A percentile compares a stretch with the other conserved stretches of the same genome.
phyloP scores from a whole-genome alignment of 2,888 invertebrate genomes.

The Bursaphelenchus okinawaensis region DNA sequence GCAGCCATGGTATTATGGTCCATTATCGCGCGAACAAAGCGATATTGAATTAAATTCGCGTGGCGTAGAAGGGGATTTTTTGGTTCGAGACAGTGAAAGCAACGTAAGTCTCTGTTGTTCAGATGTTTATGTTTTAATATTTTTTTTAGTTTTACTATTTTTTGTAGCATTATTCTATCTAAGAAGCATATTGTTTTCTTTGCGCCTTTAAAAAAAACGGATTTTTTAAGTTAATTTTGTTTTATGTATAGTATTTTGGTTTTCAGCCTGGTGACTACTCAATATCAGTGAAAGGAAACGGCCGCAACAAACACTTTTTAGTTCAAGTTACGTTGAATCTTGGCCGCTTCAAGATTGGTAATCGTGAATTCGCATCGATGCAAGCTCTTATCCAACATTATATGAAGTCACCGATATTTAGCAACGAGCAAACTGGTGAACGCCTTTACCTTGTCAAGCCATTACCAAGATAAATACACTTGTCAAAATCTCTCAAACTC shows the following conservation, averaged over 20 bases:
- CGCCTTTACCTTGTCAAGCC: conserved; percentile 92
- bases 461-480: conserved; percentile 63
- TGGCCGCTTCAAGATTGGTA: conserved; percentile 81
- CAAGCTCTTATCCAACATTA: conserved; percentile 82
- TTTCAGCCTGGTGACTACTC: conserved; percentile 92
- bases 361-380: conserved; percentile 88
- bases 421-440: conserved; percentile 85
- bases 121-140: no score
- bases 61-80: conserved; percentile 94
- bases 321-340: conserved; percentile 83
- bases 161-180: neutral
- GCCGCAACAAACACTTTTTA: conserved; percentile 96
- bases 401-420: conserved; percentile 96
- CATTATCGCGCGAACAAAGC: conserved; percentile 88
- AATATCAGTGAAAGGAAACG: conserved; percentile 92
- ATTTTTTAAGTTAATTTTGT: neutral
- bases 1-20: conserved; percentile 89
- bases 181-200: conserved; percentile 4
- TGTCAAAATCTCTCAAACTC: no score
- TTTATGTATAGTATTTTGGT: no score
- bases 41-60: conserved; percentile 88
- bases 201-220: neutral
- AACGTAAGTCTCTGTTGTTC: conserved; percentile 67
- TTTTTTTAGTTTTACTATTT: no score
- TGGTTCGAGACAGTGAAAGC: conserved; percentile 96